These are phyloP conservation scores for Heliconius ethilla DNA, from an alignment of 2,888 invertebrate genomes.

Conservation along the genomic window DNA sequence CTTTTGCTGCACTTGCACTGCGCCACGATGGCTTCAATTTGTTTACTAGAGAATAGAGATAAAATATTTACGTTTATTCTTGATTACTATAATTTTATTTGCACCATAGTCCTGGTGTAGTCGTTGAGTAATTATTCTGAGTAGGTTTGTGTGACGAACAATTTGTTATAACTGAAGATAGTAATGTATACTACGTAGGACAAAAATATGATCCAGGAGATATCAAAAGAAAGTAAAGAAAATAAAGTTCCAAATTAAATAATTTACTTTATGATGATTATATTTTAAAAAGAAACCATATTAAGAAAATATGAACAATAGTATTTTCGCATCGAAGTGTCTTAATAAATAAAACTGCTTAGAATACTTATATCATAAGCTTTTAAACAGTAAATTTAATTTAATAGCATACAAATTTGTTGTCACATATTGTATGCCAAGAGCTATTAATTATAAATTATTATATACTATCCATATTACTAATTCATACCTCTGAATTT, in stretches of 20 bases:
- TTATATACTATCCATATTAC: slow-evolving; percentile 7
- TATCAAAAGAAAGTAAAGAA: background rate
- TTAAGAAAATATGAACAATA: background rate
- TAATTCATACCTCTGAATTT: background rate
- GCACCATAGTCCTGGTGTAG: too few species aligned
- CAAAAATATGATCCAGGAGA: too few species aligned
- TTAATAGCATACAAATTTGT: slow-evolving; percentile 11
- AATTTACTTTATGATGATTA: background rate
- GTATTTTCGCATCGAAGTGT: background rate
- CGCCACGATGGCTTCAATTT: too few species aligned
- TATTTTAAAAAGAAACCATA: background rate
- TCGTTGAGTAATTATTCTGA: too few species aligned
- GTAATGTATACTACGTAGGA: too few species aligned
- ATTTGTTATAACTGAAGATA: too few species aligned
- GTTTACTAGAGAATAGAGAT: too few species aligned
- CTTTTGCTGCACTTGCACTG: too few species aligned
- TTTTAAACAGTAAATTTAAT: slow-evolving; percentile 8
- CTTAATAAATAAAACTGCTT: background rate
- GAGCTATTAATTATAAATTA: slow-evolving; percentile 1
- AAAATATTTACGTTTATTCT: too few species aligned
- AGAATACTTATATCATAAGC: background rate
- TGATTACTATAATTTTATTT: too few species aligned
- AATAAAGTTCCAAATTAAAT: background rate
- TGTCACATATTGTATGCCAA: background rate
- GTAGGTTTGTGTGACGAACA: too few species aligned